Base-by-base conservation (phyloP, 1,140 invertebrate genomes). In the Eubasilissa regina region DNA sequence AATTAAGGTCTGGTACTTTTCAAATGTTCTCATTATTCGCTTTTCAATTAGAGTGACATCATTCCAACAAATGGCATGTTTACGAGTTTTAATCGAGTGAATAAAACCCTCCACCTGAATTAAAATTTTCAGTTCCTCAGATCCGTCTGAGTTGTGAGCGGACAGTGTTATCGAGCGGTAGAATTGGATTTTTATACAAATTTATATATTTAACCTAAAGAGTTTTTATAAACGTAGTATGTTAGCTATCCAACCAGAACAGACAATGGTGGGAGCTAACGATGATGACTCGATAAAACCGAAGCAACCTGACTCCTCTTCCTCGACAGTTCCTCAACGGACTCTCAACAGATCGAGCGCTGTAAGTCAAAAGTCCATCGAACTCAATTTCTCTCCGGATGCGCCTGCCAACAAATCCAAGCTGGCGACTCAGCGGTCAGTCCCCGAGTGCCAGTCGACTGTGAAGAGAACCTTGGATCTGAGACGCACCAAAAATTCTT, bases 291-390 rank as follows among this genome's bases (percentile, higher is more conserved):
- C 48, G 11, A 60, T 70, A 56, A 78, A 73, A 60, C 58, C 56
- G 45, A 44, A 68, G 25, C 75, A 55, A 53, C 81, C 84, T 51
- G 83, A 86, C 55, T 84, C 86, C 10, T 87, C 86, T 83, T 81
- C 85, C 7, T 84, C 86, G 0, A 84, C 60, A 6, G 77, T n/a
- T 17, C 64, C 60, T 10, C 74, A 56, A 62, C 51, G 78, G 79
- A 86, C 85, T 13, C 79, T 88, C 15, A 87, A 86, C n/a, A 81
- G 89, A 11, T 89, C 89, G 12, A 91, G 90, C 68, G 91, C 91
- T 10, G 88, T 92, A 62, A 92, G 91, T 76, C 91, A 91, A 80
- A 89, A 90, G 64, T 90, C 90, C 53, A 88, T 92, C 35, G 91
- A 91, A 80, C 86, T 91, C 55, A 83, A 84, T 78, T 86, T 89